phyloP scores from a whole-genome alignment of 2,888 invertebrate genomes.

The Argyresthia albistria region DNA sequence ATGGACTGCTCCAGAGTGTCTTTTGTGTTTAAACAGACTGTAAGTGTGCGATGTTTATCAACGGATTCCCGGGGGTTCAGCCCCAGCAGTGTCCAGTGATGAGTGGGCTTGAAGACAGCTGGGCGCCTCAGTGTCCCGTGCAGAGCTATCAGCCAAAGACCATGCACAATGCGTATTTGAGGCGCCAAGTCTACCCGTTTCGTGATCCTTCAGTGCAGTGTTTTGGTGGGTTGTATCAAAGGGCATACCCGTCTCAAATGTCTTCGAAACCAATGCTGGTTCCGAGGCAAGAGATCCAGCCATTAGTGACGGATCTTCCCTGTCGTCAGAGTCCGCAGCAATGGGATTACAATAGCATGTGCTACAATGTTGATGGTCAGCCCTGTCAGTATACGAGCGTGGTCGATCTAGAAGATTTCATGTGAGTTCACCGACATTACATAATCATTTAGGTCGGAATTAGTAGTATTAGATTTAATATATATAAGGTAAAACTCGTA shows the following conservation, averaged over 20 bases:
- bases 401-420: constrained; percentile 82
- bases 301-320: constrained; percentile 40
- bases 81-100: constrained; percentile 37
- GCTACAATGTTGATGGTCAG: constrained; percentile 76
- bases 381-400: constrained; percentile 78
- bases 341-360: constrained; percentile 77
- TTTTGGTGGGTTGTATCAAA: constrained; percentile 15
- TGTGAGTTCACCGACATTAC: constrained; percentile 69
- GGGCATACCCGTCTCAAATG: not conserved
- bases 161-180: not conserved
- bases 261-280: not conserved
- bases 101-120: constrained; percentile 35
- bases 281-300: no score
- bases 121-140: constrained; percentile 47
- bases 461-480: no score
- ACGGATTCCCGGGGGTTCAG: constrained; percentile 24
- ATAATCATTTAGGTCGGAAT: no score
- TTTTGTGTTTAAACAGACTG: constrained; percentile 12
- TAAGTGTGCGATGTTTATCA: constrained; percentile 43
- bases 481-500: not conserved
- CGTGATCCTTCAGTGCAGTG: constrained; percentile 34
- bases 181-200: not conserved
- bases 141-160: constrained; percentile 23
- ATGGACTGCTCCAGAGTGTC: constrained; percentile 43
- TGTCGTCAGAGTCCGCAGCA: constrained; percentile 54